A percentile compares a stretch with the other conserved stretches of the same genome.
phyloP scores from a whole-genome alignment of 1,140 invertebrate genomes.

The Orchesella cincta region DNA sequence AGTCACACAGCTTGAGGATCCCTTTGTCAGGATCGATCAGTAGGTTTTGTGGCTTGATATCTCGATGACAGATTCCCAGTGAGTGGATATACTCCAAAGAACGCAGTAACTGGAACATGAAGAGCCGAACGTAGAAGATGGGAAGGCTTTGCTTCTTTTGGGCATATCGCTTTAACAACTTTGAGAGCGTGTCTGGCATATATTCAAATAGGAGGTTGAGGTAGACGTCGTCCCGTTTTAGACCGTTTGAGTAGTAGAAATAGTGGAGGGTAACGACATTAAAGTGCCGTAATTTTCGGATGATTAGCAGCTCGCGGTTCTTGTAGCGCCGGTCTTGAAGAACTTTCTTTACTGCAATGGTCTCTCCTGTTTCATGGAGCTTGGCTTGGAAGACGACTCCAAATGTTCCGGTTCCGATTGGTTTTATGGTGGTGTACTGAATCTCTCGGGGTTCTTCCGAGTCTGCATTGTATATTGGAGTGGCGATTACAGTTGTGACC shows the following conservation, averaged over 20 bases:
- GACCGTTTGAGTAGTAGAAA: slow-evolving; percentile 18
- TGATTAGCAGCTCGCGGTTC: slow-evolving; percentile 9
- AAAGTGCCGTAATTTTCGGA: not conserved
- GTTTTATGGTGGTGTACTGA: slow-evolving; percentile 5
- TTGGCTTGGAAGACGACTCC: slow-evolving; percentile 13
- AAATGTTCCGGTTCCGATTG: slow-evolving; percentile 7
- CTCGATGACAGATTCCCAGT: slow-evolving; percentile 22
- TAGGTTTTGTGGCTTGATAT: slow-evolving; percentile 52
- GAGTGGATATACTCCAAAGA: slow-evolving; percentile 59
- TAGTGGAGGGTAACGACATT: slow-evolving; percentile 11
- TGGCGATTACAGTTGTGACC: not conserved
- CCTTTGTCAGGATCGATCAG: slow-evolving; percentile 68
- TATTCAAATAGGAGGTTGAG: slow-evolving; percentile 68
- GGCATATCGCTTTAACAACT: slow-evolving; percentile 66
- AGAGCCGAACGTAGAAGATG: slow-evolving; percentile 58
- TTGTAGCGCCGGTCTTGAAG: slow-evolving; percentile 6
- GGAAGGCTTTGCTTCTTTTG: slow-evolving; percentile 66
- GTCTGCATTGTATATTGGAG: not conserved
- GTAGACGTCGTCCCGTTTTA: slow-evolving; percentile 63
- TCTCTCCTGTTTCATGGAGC: not conserved
- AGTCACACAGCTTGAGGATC: slow-evolving; percentile 69
- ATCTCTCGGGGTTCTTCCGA: slow-evolving; percentile 3
- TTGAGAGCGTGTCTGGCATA: slow-evolving; percentile 68
- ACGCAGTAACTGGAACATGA: slow-evolving; percentile 69
- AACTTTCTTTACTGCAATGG: slow-evolving; percentile 3